Evolutionary conservation across 1,140 invertebrate species (phyloP), one percentile per base, ranked within the genome.

Genomic region (Drosophila ananassae): DNA sequence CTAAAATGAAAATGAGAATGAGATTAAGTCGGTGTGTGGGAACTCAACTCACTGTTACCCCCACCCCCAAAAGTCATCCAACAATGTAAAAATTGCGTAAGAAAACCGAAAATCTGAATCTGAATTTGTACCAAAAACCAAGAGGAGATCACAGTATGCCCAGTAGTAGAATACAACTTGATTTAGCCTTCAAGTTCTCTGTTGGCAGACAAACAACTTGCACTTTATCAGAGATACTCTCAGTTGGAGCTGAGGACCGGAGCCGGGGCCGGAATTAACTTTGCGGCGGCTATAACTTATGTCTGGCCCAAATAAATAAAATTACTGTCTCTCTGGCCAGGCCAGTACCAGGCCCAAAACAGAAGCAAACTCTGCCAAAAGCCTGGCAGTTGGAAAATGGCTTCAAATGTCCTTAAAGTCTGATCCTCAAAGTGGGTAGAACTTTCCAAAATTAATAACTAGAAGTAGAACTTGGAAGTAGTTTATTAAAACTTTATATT

Each of bases 71-170:
- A 28, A 28, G 34, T 37, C 10, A n/a, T 37, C n/a, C 46, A 24
- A 73, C 71, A 73, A 73, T 73, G 72, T 64, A 71, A 64, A 74
- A 74, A 74, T 74, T 74, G 71, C 71, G 58, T 73, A 73, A 73
- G 47, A 41, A 32, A 57, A 21, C 32, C 48, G 39, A 25, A 59
- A 32, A 25, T 48, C 56, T 17, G 24, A 46, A 47, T 28, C 48
- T 1, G 21, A 53, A 48, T 41, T 44, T 60, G 24, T 37, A 28
- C 25, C 25, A 24, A 60, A 22, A 25, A 32, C 32, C 17, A 9
- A 50, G 25, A 24, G 13, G 13, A 28, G 50, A 58, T 58, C 57
- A 37, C 48, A 52, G 24, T 32, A 60, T 60, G 39, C 25, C 46
- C 30, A 41, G n/a, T n/a, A n/a, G n/a, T n/a, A n/a, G 46, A 60